Evolutionary conservation across 2,888 invertebrate species (phyloP).

Genomic region (Pollenia griseotomentosa): DNA sequence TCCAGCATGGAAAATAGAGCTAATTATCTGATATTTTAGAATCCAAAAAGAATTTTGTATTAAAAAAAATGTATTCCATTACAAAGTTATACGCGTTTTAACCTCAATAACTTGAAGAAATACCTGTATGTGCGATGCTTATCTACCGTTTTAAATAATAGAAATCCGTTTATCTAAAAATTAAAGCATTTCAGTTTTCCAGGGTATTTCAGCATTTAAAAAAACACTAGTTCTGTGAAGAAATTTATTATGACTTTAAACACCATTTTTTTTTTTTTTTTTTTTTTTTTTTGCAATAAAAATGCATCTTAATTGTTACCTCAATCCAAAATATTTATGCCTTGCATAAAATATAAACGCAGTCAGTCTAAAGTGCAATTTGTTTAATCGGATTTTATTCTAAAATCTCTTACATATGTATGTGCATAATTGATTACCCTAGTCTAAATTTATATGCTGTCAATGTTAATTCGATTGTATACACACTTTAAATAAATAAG

Average conservation of each 20-base stretch:
- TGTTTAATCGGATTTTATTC: constrained; percentile 52
- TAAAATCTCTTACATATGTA: constrained; percentile 19
- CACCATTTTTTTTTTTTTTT: not conserved
- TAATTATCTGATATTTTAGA: no score
- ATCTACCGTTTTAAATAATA: no score
- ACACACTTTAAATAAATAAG: constrained; percentile 13
- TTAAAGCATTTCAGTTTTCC: no score
- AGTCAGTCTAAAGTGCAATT: constrained; percentile 44
- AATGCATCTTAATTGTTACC: not conserved
- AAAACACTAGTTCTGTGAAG: not conserved
- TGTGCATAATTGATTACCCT: constrained; percentile 54
- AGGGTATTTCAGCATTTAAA: not conserved
- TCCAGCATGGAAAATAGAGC: no score
- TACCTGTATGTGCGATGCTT: no score
- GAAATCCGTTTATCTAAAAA: no score
- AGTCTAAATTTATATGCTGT: constrained; percentile 67
- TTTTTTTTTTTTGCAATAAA: not conserved
- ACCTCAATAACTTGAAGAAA: no score
- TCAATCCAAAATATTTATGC: not conserved
- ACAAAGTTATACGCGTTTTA: no score
- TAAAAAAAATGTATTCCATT: no score
- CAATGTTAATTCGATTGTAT: constrained; percentile 60
- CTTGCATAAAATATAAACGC: not conserved
- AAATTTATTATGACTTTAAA: not conserved
- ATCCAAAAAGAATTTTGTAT: no score